A percentile compares a stretch with the other conserved stretches of the same genome.
phyloP scores from a whole-genome alignment of 2,797 vertebrate species.

The Spatula clypeata region DNA sequence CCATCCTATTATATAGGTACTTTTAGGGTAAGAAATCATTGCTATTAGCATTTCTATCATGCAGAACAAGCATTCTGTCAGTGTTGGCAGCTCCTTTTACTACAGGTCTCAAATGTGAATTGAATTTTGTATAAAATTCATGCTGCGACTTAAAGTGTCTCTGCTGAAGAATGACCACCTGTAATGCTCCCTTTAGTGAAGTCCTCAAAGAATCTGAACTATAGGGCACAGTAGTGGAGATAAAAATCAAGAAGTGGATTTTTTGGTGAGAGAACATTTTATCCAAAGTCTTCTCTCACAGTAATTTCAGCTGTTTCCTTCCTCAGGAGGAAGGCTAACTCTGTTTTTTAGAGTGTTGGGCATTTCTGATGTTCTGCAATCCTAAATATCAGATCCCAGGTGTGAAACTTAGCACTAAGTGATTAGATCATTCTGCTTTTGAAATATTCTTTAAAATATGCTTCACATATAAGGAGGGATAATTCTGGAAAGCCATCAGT shows the following conservation, averaged over 20 bases:
- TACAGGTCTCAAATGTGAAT: slow-evolving; percentile 55
- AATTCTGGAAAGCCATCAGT: slow-evolving; percentile 21
- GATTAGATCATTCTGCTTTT: background rate
- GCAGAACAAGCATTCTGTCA: slow-evolving; percentile 18
- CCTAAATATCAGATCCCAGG: background rate
- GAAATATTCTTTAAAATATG: background rate
- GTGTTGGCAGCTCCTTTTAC: slow-evolving; percentile 34
- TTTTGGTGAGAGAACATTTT: slow-evolving; percentile 2
- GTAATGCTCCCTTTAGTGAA: slow-evolving; percentile 18
- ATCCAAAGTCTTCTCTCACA: background rate
- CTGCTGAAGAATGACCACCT: slow-evolving; percentile 31
- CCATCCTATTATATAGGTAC: background rate
- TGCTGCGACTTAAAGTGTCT: slow-evolving; percentile 38
- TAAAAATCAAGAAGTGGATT: slow-evolving; percentile 31
- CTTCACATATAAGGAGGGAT: background rate
- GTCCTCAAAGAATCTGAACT: slow-evolving; percentile 44
- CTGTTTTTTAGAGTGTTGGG: background rate
- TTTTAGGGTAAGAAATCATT: slow-evolving; percentile 17
- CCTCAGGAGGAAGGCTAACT: background rate
- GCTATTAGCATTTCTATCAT: slow-evolving; percentile 54
- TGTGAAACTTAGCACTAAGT: background rate
- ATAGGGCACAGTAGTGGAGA: background rate
- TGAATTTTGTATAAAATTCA: slow-evolving; percentile 66
- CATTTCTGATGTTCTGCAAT: background rate
- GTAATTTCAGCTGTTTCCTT: slow-evolving; percentile 12